phyloP scores from a whole-genome alignment of 2,797 vertebrate genomes.

The Cercopithecus mitis region DNA sequence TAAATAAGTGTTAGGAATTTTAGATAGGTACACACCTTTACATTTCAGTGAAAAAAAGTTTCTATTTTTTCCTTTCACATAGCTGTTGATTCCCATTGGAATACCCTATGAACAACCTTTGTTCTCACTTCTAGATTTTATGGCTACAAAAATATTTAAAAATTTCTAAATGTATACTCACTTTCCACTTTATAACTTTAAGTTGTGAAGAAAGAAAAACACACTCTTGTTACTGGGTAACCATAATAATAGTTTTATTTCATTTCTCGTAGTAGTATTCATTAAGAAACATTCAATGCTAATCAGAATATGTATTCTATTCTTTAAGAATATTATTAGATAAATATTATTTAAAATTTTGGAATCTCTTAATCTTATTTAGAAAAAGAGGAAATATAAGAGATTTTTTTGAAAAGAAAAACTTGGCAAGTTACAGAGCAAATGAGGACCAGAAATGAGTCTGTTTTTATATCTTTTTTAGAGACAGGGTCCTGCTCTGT shows the following conservation, averaged over 20 bases:
- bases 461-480: not conserved
- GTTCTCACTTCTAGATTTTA: constrained; percentile 38
- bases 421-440: not conserved
- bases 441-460: not conserved
- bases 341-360: constrained; percentile 14
- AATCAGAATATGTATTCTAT: not conserved
- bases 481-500: not conserved
- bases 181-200: not conserved
- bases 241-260: not conserved
- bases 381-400: not conserved
- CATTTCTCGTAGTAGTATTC: not conserved
- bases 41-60: not conserved
- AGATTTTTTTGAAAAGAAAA: not conserved
- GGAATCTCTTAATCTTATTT: not conserved
- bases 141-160: not conserved
- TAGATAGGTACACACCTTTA: not conserved
- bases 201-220: constrained; percentile 11
- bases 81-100: constrained; percentile 13
- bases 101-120: not conserved
- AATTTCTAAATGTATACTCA: constrained; percentile 33
- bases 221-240: constrained; percentile 19
- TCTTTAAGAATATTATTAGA: constrained; percentile 29
- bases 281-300: not conserved
- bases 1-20: not conserved
- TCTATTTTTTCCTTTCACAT: not conserved